Percentiles rank a stretch among this genome's conserved stretches.
Conservation (phyloP, 2,113 vertebrate genomes). For the Microtus oregoni region DNA sequence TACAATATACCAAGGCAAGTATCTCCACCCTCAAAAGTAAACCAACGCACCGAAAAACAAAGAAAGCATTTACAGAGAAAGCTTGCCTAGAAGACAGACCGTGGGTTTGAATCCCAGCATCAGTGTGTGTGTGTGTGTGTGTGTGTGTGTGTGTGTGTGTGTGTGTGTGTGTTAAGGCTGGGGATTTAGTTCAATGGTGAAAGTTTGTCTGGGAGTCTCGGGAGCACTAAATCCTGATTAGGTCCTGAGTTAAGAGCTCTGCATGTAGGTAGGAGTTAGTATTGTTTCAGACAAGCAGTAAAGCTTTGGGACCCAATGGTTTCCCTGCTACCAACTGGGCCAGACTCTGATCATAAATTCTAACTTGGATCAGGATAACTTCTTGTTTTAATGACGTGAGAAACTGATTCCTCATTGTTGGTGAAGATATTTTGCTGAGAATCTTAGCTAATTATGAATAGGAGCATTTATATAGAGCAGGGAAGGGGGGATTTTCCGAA, state of each 20-base stretch:
- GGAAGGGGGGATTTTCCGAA: neutral
- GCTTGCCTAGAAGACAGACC: neutral
- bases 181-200: neutral
- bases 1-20: neutral
- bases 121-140: neutral
- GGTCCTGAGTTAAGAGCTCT: neutral
- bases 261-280: neutral
- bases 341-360: conserved; percentile 22
- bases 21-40: neutral
- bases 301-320: conserved; percentile 61
- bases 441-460: neutral
- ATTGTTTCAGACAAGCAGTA: conserved; percentile 62
- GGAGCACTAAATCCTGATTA: neutral
- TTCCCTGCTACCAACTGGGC: neutral
- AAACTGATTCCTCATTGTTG: neutral
- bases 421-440: conserved; percentile 18
- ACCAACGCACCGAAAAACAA: neutral
- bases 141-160: no score
- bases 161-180: neutral
- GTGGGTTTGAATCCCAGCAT: neutral
- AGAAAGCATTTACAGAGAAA: neutral
- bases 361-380: conserved; percentile 4
- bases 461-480: neutral
- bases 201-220: neutral
- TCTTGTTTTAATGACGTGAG: neutral